Evolutionary conservation across 53 echinoderm and acorn worm genomes (phyloP), one percentile per base, ranked within the genome.

Genomic region (Luidia sarsii): DNA sequence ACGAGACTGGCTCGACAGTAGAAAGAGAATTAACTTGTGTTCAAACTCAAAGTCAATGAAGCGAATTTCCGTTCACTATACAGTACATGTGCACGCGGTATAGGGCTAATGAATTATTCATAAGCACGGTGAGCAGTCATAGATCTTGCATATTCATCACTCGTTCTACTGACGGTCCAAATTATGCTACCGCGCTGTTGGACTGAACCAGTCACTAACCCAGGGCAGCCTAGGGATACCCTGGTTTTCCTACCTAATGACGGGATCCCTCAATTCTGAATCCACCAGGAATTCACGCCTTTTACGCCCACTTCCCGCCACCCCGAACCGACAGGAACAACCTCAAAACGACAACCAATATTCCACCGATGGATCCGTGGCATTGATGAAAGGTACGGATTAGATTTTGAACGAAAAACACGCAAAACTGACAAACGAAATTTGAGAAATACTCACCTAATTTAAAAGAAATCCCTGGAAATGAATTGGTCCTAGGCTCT

Each of bases 171-270:
- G n/a, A n/a, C n/a, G n/a, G n/a, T n/a, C n/a, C n/a, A n/a, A n/a
- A n/a, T n/a, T n/a, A n/a, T n/a, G n/a, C n/a, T n/a, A n/a, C n/a
- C n/a, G n/a, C n/a, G n/a, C n/a, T n/a, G n/a, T n/a, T n/a, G n/a
- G n/a, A n/a, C n/a, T n/a, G n/a, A n/a, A n/a, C n/a, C n/a, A n/a
- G n/a, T n/a, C n/a, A n/a, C n/a, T n/a, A n/a, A 61, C 77, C 77
- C 77, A 60, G 77, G 77, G 62, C 77, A 77, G n/a, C n/a, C n/a
- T n/a, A n/a, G 77, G 77, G 77, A 77, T 77, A 74, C 77, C 75
- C 77, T 77, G 77, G 77, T 41, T 77, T 77, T 77, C 20, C 33
- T 15, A 35, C 45, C 31, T 18, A 20, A 7, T 2, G 33, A 61
- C 27, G 10, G 15, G 31, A 77, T 43, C 19, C 67, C 23, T 61